A percentile compares a stretch with the other conserved stretches of the same genome.
These are phyloP conservation scores for Opisthograptis luteolata DNA, from an alignment of 2,888 invertebrate genomes.

Conservation along the genomic window DNA sequence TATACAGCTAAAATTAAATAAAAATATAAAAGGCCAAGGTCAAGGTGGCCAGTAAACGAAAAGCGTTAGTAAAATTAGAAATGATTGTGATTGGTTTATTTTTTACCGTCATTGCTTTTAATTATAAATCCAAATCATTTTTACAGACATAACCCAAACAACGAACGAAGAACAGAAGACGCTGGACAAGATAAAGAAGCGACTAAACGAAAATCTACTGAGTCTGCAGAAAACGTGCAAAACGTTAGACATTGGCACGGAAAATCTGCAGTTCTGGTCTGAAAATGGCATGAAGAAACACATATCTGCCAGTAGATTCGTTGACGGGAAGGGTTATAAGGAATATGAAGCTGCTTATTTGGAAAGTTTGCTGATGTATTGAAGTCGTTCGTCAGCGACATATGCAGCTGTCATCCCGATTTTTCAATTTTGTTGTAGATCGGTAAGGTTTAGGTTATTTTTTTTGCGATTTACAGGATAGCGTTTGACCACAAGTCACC, in stretches of 20 bases:
- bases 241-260: conserved; percentile 52
- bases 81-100: too few species aligned
- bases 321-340: conserved; percentile 59
- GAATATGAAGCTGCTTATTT: conserved; percentile 59
- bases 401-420: too few species aligned
- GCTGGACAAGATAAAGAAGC: conserved; percentile 67
- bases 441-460: too few species aligned
- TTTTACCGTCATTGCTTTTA: too few species aligned
- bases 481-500: too few species aligned
- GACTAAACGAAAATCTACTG: conserved; percentile 56
- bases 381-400: background rate
- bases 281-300: conserved; percentile 53
- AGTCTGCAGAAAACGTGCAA: conserved; percentile 59
- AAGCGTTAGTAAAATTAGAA: too few species aligned
- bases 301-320: conserved; percentile 54
- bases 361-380: conserved; percentile 43
- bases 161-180: conserved; percentile 52
- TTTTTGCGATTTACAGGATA: too few species aligned
- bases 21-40: too few species aligned
- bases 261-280: conserved; percentile 63
- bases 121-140: too few species aligned
- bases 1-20: too few species aligned
- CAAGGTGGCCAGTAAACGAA: too few species aligned
- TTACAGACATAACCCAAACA: conserved; percentile 59
- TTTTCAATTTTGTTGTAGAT: too few species aligned